Conservation (phyloP, 2,113 vertebrate genomes). For the Ascaphus truei region DNA sequence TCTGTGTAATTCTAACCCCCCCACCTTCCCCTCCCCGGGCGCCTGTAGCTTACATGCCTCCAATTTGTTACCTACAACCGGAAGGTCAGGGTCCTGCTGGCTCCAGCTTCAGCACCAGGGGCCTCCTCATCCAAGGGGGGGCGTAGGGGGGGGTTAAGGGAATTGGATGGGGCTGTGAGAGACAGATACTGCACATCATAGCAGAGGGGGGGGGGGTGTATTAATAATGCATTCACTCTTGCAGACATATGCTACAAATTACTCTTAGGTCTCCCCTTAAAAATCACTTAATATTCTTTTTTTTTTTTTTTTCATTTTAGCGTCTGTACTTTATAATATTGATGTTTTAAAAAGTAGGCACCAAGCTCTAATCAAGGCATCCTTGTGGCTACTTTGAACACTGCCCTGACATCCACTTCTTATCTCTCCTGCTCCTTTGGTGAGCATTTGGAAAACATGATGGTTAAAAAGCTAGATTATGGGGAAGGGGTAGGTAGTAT, state of each 20-base stretch:
- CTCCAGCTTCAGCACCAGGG: slow-evolving; percentile 44
- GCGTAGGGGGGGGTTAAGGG: slow-evolving; percentile 25
- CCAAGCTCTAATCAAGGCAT: no score
- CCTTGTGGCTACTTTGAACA: no score
- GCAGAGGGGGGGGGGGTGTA: not conserved
- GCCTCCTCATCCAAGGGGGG: no score
- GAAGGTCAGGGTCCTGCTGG: slow-evolving; percentile 60
- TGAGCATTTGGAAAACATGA: no score
- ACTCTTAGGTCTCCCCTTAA: not conserved
- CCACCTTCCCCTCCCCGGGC: slow-evolving; percentile 24
- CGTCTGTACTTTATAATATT: no score
- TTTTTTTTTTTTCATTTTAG: not conserved
- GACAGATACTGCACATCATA: slow-evolving; percentile 19
- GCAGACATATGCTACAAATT: slow-evolving; percentile 19
- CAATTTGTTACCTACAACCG: slow-evolving; percentile 65
- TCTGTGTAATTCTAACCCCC: slow-evolving; percentile 76
- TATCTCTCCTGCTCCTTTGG: no score
- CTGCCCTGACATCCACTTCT: no score
- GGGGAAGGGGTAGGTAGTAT: no score
- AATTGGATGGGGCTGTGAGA: slow-evolving; percentile 12
- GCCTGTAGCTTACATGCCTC: slow-evolving; percentile 48
- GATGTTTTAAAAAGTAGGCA: not conserved
- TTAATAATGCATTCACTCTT: slow-evolving; percentile 1
- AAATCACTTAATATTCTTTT: not conserved
- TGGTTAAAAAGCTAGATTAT: no score